A percentile compares a stretch with the other conserved stretches of the same genome.
Conservation (phyloP, 2,113 vertebrate species). For the Spea multiplicata region DNA sequence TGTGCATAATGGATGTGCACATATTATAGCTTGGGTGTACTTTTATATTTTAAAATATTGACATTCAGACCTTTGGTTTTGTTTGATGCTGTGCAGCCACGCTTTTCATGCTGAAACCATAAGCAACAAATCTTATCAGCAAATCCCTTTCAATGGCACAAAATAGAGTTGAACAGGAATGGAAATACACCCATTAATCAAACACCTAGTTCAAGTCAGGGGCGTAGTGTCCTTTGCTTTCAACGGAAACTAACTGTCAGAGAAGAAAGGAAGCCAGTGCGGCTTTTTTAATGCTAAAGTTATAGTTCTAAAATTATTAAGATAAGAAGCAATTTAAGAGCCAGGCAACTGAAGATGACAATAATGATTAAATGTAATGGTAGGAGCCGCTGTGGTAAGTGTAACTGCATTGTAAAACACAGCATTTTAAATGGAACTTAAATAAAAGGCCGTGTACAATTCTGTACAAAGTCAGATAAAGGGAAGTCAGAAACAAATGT, state of each 20-base stretch:
- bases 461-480: slow-evolving; percentile 48
- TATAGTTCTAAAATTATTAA: slow-evolving; percentile 51
- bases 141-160: slow-evolving; percentile 51
- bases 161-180: slow-evolving; percentile 46
- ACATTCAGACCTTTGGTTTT: slow-evolving; percentile 34
- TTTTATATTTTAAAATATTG: slow-evolving; percentile 29
- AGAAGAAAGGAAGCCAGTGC: slow-evolving; percentile 32
- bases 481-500: slow-evolving; percentile 26
- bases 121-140: slow-evolving; percentile 42
- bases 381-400: slow-evolving; percentile 9
- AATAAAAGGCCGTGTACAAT: slow-evolving; percentile 38
- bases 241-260: slow-evolving; percentile 48
- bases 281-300: slow-evolving; percentile 41
- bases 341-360: slow-evolving; percentile 52
- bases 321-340: slow-evolving; percentile 50
- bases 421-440: slow-evolving; percentile 37
- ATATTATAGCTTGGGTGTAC: slow-evolving; percentile 15
- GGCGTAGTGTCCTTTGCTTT: slow-evolving; percentile 47
- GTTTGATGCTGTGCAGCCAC: slow-evolving; percentile 12
- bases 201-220: slow-evolving; percentile 30
- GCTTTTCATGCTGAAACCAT: slow-evolving; percentile 42
- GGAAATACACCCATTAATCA: slow-evolving; percentile 46
- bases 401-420: slow-evolving; percentile 47
- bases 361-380: slow-evolving; percentile 48
- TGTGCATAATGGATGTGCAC: slow-evolving; percentile 33